These are phyloP conservation scores for Drosophila dunni DNA, from an alignment of 1,140 invertebrate genomes.

Conservation along the genomic window DNA sequence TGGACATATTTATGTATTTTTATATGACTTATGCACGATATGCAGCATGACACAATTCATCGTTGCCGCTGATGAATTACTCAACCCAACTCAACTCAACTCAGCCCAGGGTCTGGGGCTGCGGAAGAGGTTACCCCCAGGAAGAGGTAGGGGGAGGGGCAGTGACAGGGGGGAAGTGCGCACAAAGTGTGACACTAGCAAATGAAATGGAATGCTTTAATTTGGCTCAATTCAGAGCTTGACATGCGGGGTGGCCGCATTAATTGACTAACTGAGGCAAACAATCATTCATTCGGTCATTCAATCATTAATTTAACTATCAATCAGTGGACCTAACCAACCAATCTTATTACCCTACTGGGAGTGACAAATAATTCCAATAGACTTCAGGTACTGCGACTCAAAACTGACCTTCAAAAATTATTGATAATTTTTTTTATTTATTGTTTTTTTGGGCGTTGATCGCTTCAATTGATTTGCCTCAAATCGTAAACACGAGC, in stretches of 20 bases:
- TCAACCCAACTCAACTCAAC: constrained; percentile 27
- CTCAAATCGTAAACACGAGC: constrained; percentile 13
- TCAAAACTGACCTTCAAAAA: constrained; percentile 46
- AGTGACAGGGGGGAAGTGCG: constrained; percentile 65
- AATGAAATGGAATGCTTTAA: constrained; percentile 81
- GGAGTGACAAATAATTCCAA: constrained; percentile 27
- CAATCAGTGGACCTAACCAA: constrained; percentile 18
- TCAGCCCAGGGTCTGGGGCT: not conserved
- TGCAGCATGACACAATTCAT: constrained; percentile 72
- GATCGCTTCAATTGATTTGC: constrained; percentile 28
- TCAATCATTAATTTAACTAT: constrained; percentile 18
- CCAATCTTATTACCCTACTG: not conserved
- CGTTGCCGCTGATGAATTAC: constrained; percentile 73
- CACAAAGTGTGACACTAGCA: constrained; percentile 76
- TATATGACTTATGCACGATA: constrained; percentile 12
- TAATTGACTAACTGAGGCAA: constrained; percentile 57
- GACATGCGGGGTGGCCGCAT: constrained; percentile 78
- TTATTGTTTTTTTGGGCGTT: not conserved
- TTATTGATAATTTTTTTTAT: constrained; percentile 7
- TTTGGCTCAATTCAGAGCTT: constrained; percentile 79
- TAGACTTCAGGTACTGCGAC: constrained; percentile 22
- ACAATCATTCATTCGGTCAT: not conserved
- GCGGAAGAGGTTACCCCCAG: not conserved
- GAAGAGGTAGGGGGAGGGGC: not conserved
- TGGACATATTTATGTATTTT: constrained; percentile 5